Conservation (phyloP, 2,888 invertebrate species). For the Hemicrepidius hirtus region DNA sequence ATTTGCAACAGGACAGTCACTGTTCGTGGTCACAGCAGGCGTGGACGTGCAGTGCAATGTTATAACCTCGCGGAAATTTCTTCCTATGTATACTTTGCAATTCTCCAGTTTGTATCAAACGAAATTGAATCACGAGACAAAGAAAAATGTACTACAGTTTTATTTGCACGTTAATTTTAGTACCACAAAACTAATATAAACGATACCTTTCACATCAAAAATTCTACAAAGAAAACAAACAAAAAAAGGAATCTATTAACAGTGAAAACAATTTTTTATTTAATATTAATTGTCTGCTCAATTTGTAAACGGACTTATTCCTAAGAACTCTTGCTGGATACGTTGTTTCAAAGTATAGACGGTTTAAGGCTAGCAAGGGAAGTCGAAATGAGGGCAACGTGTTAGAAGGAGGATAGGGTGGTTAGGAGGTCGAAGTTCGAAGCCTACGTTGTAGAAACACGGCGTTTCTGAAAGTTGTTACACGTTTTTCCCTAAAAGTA, state of each 20-base stretch:
- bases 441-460: slow-evolving; percentile 21
- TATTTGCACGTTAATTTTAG: no score
- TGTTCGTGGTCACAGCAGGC: slow-evolving; percentile 41
- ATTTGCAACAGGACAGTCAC: slow-evolving; percentile 36
- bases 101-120: neutral
- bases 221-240: no score
- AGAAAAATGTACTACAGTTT: neutral
- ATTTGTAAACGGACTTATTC: no score
- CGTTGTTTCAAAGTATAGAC: neutral
- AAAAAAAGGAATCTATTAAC: no score
- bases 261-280: no score
- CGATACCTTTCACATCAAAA: no score
- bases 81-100: slow-evolving; percentile 8
- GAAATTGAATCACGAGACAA: neutral
- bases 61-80: slow-evolving; percentile 36
- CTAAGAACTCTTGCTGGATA: neutral
- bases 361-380: neutral
- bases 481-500: slow-evolving; percentile 20
- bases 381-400: slow-evolving; percentile 5
- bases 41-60: slow-evolving; percentile 41
- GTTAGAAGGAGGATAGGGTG: slow-evolving; percentile 13
- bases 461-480: slow-evolving; percentile 17
- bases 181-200: no score
- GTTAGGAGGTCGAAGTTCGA: slow-evolving; percentile 24
- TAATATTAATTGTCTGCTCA: no score